A percentile compares a stretch with the other conserved stretches of the same genome.
Conservation (phyloP, 2,797 vertebrate genomes). For the Gallinago stenura region DNA sequence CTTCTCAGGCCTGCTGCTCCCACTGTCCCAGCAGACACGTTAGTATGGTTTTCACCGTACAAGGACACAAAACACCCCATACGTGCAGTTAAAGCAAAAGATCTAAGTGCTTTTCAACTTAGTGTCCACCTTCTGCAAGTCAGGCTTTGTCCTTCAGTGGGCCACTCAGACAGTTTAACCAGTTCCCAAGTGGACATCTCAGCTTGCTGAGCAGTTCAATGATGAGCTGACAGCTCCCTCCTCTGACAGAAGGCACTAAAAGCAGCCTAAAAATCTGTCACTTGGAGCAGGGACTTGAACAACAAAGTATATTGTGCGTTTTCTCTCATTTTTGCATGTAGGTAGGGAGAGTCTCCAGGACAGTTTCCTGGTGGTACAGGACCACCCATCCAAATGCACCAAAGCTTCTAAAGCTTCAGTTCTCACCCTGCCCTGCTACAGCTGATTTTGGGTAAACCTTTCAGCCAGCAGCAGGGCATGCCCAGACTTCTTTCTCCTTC, state of each 20-base stretch:
- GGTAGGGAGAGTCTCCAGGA: not conserved
- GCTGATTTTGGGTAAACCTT: not conserved
- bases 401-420: not conserved
- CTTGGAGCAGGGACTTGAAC: not conserved
- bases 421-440: not conserved
- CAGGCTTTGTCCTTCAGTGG: not conserved
- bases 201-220: not conserved
- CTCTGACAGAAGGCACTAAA: constrained; percentile 27
- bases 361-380: not conserved
- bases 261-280: not conserved
- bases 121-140: not conserved
- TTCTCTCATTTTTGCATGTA: not conserved
- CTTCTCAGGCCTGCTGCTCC: not conserved
- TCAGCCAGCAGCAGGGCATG: not conserved
- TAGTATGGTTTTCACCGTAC: not conserved
- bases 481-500: not conserved
- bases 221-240: constrained; percentile 53
- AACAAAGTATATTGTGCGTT: accelerated
- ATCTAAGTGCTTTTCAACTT: not conserved
- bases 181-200: not conserved
- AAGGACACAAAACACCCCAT: not conserved
- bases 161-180: not conserved
- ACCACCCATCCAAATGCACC: accelerated
- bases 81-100: not conserved
- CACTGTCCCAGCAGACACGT: not conserved